phyloP scores from a whole-genome alignment of 2,113 vertebrate genomes.

The Catagonus wagneri region DNA sequence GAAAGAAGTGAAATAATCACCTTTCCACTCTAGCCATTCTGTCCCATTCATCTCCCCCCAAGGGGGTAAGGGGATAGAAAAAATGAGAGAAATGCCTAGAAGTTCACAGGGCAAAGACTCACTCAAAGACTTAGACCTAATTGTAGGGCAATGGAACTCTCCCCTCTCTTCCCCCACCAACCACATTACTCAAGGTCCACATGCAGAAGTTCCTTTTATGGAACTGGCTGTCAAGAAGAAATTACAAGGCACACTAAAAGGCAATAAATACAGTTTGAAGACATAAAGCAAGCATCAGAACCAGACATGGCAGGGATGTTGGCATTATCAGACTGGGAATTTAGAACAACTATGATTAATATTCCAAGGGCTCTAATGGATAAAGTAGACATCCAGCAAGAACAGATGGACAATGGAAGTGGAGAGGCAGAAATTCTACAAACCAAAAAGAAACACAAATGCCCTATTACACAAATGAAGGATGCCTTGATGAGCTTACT shows the following conservation, averaged over 20 bases:
- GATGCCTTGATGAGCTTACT: neutral
- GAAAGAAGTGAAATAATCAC: neutral
- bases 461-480: neutral
- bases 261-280: neutral
- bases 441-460: neutral
- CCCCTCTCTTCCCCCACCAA: neutral
- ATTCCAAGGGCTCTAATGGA: neutral
- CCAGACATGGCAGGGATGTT: neutral
- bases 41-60: neutral
- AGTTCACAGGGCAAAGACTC: neutral
- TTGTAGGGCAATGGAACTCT: neutral
- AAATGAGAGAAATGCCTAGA: neutral
- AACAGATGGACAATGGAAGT: neutral
- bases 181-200: neutral
- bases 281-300: neutral
- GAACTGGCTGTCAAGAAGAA: neutral
- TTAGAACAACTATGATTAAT: neutral
- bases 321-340: neutral
- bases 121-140: neutral
- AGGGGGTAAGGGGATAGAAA: neutral
- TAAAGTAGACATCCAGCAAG: neutral
- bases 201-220: neutral
- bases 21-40: neutral
- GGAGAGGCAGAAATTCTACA: neutral
- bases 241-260: neutral